Conservation (phyloP, 2,888 invertebrate species). For the Aleiodes alternator region DNA sequence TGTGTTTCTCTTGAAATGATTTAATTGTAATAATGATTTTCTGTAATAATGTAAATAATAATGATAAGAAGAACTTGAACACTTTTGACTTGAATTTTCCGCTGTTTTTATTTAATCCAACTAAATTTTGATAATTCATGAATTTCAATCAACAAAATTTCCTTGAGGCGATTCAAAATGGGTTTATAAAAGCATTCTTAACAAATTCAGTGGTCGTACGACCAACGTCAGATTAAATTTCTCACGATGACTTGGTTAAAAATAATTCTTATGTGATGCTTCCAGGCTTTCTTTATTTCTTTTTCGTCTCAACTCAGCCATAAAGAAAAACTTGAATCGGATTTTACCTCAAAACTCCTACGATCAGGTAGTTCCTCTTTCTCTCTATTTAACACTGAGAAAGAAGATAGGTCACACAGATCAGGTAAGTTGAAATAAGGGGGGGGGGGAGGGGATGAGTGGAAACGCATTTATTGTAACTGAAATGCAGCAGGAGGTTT, state of each 20-base stretch:
- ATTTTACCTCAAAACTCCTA: conserved; percentile 32
- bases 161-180: neutral
- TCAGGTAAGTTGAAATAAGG: conserved; percentile 35
- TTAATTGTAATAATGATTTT: too few relatives aligned
- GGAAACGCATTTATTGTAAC: conserved; percentile 27
- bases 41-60: too few relatives aligned
- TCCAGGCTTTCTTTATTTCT: neutral
- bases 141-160: neutral
- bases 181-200: conserved; percentile 16
- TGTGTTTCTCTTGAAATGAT: too few relatives aligned
- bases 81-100: too few relatives aligned
- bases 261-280: conserved; percentile 1
- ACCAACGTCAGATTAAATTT: conserved; percentile 46
- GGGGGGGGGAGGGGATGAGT: conserved; percentile 32
- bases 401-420: conserved; percentile 38
- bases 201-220: conserved; percentile 37
- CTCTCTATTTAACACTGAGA: neutral
- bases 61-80: too few relatives aligned
- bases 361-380: conserved; percentile 19
- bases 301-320: conserved; percentile 30
- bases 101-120: too few relatives aligned
- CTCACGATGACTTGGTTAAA: conserved; percentile 40
- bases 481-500: conserved; percentile 41
- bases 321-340: conserved; percentile 29
- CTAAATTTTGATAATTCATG: too few relatives aligned